Evolutionary conservation across 1,140 invertebrate genomes (phyloP).

Genomic region (Lerema accius): DNA sequence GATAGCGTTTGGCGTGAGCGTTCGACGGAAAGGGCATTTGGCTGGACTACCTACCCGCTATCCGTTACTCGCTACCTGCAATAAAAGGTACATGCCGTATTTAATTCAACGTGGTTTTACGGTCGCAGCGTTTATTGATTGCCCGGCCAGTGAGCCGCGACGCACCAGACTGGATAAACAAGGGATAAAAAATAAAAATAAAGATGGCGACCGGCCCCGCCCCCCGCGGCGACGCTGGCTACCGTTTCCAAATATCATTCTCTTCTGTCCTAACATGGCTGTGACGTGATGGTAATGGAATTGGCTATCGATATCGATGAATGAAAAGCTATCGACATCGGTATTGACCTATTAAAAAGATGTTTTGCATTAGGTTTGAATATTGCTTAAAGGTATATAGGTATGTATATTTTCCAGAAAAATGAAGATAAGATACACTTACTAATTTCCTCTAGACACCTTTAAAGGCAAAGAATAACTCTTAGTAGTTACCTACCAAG

Average conservation of each 20-base stretch:
- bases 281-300: slow-evolving; percentile 23
- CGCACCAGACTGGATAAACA: slow-evolving; percentile 73
- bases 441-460: no score
- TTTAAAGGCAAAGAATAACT: no score
- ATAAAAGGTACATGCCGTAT: slow-evolving; percentile 54
- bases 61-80: slow-evolving; percentile 48
- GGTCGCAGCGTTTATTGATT: slow-evolving; percentile 75
- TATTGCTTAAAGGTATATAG: no score
- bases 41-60: no score
- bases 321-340: no score
- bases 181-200: slow-evolving; percentile 74
- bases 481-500: no score
- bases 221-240: slow-evolving; percentile 68
- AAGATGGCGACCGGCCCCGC: slow-evolving; percentile 72
- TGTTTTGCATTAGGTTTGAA: no score
- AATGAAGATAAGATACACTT: no score
- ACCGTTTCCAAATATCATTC: slow-evolving; percentile 78
- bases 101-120: slow-evolving; percentile 72
- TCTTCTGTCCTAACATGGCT: slow-evolving; percentile 54
- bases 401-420: no score
- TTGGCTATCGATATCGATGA: slow-evolving; percentile 53
- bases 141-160: slow-evolving; percentile 66
- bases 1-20: no score
- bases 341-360: no score
- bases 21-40: no score